A percentile compares a stretch with the other conserved stretches of the same genome.
Evolutionary conservation across 2,797 vertebrate genomes (phyloP).

Genomic region (Coranthus polyacanthus): DNA sequence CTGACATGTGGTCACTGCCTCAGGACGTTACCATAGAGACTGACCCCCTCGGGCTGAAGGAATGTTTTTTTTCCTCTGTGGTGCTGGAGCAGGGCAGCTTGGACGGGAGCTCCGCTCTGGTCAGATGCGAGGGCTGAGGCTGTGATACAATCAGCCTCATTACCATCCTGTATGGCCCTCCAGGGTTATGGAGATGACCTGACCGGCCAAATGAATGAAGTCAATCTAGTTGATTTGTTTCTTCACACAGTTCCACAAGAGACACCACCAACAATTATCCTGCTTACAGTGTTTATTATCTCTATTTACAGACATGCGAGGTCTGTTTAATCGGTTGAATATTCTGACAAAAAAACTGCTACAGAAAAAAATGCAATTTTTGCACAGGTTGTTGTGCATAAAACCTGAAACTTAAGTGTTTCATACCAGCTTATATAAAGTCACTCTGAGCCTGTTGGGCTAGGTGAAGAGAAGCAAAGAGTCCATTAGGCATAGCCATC

Average conservation of each 20-base stretch:
- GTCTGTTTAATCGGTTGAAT: slow-evolving; percentile 56
- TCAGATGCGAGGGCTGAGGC: slow-evolving; percentile 49
- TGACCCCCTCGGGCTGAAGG: slow-evolving; percentile 69
- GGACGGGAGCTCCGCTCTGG: slow-evolving; percentile 54
- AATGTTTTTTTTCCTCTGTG: slow-evolving; percentile 60
- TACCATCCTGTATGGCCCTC: slow-evolving; percentile 77
- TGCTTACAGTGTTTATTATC: slow-evolving; percentile 51
- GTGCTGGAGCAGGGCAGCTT: slow-evolving; percentile 45
- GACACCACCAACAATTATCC: slow-evolving; percentile 43
- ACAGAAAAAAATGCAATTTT: slow-evolving; percentile 44
- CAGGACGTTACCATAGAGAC: slow-evolving; percentile 81
- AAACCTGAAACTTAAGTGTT: slow-evolving; percentile 42
- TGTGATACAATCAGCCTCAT: slow-evolving; percentile 77
- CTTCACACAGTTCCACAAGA: slow-evolving; percentile 53
- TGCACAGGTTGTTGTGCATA: slow-evolving; percentile 20
- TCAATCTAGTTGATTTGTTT: slow-evolving; percentile 74
- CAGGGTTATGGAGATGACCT: slow-evolving; percentile 71
- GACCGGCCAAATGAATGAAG: slow-evolving; percentile 61
- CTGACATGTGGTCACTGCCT: slow-evolving; percentile 84
- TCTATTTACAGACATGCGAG: slow-evolving; percentile 47
- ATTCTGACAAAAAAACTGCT: slow-evolving; percentile 1
- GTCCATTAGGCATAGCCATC: slow-evolving; percentile 80
- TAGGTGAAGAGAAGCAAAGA: slow-evolving; percentile 70
- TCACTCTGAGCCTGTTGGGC: slow-evolving; percentile 56
- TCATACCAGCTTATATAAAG: slow-evolving; percentile 63